Conservation (phyloP, 2,113 vertebrate species). For the Gyps fulvus region DNA sequence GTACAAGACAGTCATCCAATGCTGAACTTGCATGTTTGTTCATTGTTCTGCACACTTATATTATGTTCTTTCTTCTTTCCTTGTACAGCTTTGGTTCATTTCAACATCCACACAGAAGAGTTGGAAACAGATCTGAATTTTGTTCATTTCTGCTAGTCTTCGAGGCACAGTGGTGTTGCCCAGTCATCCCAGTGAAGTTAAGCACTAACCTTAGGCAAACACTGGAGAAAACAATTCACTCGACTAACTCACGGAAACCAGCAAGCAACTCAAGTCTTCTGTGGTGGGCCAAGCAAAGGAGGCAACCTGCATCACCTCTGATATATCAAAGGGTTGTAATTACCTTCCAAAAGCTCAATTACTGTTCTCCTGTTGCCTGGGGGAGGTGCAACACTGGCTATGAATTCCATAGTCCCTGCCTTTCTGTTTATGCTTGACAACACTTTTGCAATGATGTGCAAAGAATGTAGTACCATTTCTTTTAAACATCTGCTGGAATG, state of each 20-base stretch:
- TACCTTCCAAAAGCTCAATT: not conserved
- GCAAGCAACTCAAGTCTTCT: not conserved
- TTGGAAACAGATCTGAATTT: not conserved
- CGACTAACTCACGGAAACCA: not conserved
- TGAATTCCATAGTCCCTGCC: not conserved
- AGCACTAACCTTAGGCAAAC: not conserved
- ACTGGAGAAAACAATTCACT: not conserved
- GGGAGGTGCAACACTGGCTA: not conserved
- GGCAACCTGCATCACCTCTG: not conserved
- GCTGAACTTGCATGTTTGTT: not conserved
- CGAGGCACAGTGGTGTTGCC: not conserved
- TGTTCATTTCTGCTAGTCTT: not conserved
- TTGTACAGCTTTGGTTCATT: not conserved
- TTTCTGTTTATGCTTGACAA: not conserved
- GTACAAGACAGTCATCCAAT: not conserved
- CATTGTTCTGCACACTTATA: not conserved
- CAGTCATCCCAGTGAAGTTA: not conserved
- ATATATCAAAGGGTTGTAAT: not conserved
- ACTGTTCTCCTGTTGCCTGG: not conserved
- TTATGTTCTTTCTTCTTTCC: not conserved
- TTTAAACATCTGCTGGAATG: not conserved
- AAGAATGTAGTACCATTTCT: fast-evolving
- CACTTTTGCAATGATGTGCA: not conserved
- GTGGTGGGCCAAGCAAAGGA: not conserved
- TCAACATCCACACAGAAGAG: not conserved